Conservation (phyloP, 2,113 vertebrate species). For the Actinemys pallida region DNA sequence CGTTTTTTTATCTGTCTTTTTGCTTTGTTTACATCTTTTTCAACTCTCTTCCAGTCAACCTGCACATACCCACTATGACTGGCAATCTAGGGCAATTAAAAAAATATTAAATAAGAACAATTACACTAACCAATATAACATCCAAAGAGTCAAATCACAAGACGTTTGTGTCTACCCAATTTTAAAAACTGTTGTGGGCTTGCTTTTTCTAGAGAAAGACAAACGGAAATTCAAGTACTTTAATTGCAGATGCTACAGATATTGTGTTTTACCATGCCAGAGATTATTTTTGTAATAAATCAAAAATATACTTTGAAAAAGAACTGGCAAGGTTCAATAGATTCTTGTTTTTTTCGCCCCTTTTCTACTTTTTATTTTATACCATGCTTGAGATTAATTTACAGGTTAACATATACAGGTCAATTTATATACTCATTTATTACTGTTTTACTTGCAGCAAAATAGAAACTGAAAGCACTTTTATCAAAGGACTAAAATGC, state of each 20-base stretch:
- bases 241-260: background rate
- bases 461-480: background rate
- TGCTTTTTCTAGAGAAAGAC: background rate
- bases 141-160: background rate
- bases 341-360: background rate
- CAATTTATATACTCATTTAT: constrained; percentile 1
- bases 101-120: constrained; percentile 33
- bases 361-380: background rate
- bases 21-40: constrained; percentile 98
- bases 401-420: background rate
- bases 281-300: background rate
- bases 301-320: background rate
- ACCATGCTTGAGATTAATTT: background rate
- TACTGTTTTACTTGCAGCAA: background rate
- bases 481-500: background rate
- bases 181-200: background rate
- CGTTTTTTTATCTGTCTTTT: constrained; percentile 95
- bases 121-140: background rate
- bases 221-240: background rate
- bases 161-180: background rate
- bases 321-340: background rate
- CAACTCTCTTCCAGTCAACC: constrained; percentile 97
- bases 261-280: background rate
- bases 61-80: constrained; percentile 97
- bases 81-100: constrained; percentile 87